Evolutionary conservation across 1,140 invertebrate genomes (phyloP).

Genomic region (Ostrea denselamellosa): DNA sequence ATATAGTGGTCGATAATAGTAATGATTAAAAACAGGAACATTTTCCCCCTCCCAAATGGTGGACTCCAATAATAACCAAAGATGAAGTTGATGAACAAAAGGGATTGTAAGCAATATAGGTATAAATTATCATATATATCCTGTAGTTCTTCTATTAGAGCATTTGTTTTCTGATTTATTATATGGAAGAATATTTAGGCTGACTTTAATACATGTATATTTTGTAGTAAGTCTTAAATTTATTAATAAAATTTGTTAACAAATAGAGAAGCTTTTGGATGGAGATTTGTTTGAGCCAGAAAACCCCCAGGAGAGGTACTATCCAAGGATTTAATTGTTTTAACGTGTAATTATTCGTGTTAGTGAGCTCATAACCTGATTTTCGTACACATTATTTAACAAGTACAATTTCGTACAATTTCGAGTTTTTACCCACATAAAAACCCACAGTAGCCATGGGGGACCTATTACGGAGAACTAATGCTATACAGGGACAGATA

Average conservation of each 20-base stretch:
- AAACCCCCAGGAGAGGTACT: neutral
- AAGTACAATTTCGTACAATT: neutral
- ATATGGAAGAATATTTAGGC: no score
- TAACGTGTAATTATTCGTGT: neutral
- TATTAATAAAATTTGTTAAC: neutral
- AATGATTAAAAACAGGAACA: neutral
- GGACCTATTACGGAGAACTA: neutral
- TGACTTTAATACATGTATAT: no score
- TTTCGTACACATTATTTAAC: neutral
- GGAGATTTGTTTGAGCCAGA: neutral
- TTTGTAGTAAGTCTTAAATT: no score
- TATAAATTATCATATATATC: no score
- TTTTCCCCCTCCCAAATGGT: neutral
- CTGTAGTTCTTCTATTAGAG: no score
- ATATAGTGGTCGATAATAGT: neutral
- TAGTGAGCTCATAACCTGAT: neutral
- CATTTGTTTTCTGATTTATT: no score
- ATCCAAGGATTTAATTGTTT: neutral
- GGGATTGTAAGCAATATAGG: neutral
- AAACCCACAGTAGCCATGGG: neutral
- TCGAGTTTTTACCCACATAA: neutral
- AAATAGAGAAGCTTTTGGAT: neutral
- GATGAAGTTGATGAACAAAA: constrained; percentile 7
- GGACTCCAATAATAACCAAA: neutral
- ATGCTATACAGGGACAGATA: neutral